Evolutionary conservation across 2,797 vertebrate genomes (phyloP), one percentile per base, ranked within the genome.

Genomic region (Trachurus trachurus): DNA sequence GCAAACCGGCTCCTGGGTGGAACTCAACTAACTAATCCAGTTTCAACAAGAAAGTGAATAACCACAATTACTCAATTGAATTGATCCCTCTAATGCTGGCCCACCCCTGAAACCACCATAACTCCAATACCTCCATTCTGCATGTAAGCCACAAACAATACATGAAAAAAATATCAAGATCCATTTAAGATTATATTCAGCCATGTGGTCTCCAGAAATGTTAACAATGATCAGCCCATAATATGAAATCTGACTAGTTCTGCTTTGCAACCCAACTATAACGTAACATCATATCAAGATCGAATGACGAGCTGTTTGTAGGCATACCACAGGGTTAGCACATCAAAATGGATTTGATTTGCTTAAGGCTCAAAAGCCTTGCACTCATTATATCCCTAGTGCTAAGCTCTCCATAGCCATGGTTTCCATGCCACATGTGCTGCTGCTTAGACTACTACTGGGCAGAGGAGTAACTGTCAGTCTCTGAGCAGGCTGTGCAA

Each of bases 281-380:
- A 76, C 34, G 52, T 52, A 76, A 62, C 29, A 44, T 66, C 31
- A 22, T 74, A 22, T 74, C 68, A 15, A n/a, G 59, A 78, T 39
- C 19, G 54, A 71, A 71, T 49, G 62, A 47, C 10, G 12, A 47
- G 29, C 70, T 42, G 68, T 70, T 56, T 60, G 73, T 66, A 12
- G 63, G 42, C 71, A 76, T 64, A 29, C 66, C 76, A 76, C 61
- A 2, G 74, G 47, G 74, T 84, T 85, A 81, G 31, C 68, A 19
- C 71, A 79, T 87, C 71, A 78, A 74, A 90, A 86, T 76, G 37
- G 61, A 85, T 88, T 83, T 72, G 67, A 85, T 74, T 87, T 82
- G 69, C 83, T 67, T 71, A 31, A 63, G 56, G 70, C 82, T 82
- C 5, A 1, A 81, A 83, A 78, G 72, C 74, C 72, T 71, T 64